phyloP scores from a whole-genome alignment of 2,113 vertebrate genomes.

The Sapayoa aenigma region DNA sequence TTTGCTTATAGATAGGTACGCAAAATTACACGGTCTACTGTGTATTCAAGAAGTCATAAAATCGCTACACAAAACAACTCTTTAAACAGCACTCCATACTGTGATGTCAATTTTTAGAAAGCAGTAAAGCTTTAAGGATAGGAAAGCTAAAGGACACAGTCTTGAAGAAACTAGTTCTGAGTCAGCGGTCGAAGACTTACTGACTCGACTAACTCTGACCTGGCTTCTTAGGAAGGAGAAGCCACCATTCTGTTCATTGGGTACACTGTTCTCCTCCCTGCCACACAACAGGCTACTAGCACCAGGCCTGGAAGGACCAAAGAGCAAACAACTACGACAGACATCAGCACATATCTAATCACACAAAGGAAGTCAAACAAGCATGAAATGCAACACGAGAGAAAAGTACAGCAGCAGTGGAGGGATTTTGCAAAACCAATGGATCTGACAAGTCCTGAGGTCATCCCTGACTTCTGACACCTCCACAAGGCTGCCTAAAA shows the following conservation, averaged over 20 bases:
- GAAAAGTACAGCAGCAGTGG: not conserved
- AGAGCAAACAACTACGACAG: not conserved
- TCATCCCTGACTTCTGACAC: not conserved
- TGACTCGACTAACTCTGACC: not conserved
- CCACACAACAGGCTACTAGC: not conserved
- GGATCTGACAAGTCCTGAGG: not conserved
- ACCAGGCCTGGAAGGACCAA: not conserved
- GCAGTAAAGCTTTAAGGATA: not conserved
- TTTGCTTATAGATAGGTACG: not conserved
- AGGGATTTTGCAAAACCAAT: not conserved
- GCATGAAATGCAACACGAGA: not conserved
- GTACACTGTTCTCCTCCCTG: not conserved
- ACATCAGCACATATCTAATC: not conserved
- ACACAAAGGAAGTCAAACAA: not conserved
- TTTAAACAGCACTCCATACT: not conserved
- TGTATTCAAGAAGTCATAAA: not conserved
- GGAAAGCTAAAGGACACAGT: not conserved
- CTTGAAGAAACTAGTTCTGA: not conserved
- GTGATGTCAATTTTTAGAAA: not conserved
- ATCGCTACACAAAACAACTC: not conserved
- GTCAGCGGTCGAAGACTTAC: not conserved
- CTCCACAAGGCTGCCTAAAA: not conserved
- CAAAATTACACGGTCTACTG: not conserved
- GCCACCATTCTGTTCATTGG: not conserved
- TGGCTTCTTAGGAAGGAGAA: not conserved